These are phyloP conservation scores for Cydia fagiglandana DNA, from an alignment of 1,140 invertebrate genomes.

Conservation along the genomic window DNA sequence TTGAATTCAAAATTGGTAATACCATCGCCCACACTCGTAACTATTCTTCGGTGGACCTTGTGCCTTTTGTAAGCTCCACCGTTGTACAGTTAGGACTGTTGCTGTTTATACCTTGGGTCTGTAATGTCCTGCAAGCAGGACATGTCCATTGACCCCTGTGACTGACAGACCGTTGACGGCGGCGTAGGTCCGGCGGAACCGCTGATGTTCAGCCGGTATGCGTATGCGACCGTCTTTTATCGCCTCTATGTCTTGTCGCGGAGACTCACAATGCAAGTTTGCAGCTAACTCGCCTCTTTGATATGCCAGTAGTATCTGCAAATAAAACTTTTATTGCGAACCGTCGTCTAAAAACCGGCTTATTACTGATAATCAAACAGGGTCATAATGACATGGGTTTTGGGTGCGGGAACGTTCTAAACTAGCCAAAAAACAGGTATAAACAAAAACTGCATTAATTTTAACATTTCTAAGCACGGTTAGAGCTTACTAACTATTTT, in stretches of 20 bases:
- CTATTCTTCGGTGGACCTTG: too few relatives aligned
- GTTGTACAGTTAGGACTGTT: too few relatives aligned
- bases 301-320: conserved; percentile 51
- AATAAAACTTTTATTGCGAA: neutral
- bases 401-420: too few relatives aligned
- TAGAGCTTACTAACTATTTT: too few relatives aligned
- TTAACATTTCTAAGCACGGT: too few relatives aligned
- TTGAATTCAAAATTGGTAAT: neutral
- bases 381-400: too few relatives aligned
- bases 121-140: conserved; percentile 45
- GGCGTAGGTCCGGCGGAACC: conserved; percentile 37
- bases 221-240: conserved; percentile 45
- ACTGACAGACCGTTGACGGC: conserved; percentile 49
- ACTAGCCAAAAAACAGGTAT: too few relatives aligned
- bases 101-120: conserved; percentile 47
- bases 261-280: conserved; percentile 47
- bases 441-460: too few relatives aligned
- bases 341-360: too few relatives aligned
- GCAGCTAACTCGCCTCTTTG: conserved; percentile 47
- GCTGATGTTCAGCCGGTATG: conserved; percentile 42
- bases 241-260: conserved; percentile 43
- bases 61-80: too few relatives aligned
- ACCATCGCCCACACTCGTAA: too few relatives aligned
- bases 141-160: conserved; percentile 50
- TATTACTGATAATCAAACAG: too few relatives aligned